A percentile compares a stretch with the other conserved stretches of the same genome.
phyloP scores from a whole-genome alignment of 2,797 vertebrate genomes.

The Etheostoma nigrum region DNA sequence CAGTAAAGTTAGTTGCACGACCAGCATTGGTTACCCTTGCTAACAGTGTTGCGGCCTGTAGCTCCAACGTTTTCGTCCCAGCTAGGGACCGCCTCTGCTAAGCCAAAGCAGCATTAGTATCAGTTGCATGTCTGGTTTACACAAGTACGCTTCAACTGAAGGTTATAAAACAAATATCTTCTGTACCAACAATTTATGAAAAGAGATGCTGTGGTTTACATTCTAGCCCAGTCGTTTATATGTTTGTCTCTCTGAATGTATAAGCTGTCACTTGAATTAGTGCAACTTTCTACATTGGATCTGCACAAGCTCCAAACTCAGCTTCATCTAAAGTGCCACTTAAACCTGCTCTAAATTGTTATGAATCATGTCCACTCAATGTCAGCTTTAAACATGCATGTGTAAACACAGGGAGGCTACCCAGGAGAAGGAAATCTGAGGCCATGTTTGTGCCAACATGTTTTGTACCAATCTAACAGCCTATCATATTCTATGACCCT shows the following conservation, averaged over 20 bases:
- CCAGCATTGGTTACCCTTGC: background rate
- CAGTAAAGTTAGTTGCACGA: background rate
- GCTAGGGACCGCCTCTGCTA: background rate
- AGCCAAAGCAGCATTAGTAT: background rate
- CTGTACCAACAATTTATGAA: background rate
- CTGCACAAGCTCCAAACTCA: constrained; percentile 32
- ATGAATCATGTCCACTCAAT: constrained; percentile 22
- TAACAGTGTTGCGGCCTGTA: background rate
- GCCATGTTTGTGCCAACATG: background rate
- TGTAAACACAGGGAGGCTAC: constrained; percentile 14
- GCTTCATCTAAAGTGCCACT: constrained; percentile 36
- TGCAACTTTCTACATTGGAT: constrained; percentile 7
- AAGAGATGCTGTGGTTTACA: background rate
- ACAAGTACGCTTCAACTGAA: background rate
- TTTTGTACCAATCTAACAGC: background rate
- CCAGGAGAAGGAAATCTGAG: background rate
- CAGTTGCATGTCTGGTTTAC: constrained; percentile 16
- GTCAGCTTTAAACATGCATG: constrained; percentile 12
- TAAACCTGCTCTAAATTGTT: constrained; percentile 20
- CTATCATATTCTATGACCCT: too few species aligned
- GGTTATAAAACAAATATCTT: too few species aligned
- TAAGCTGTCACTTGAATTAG: constrained; percentile 15
- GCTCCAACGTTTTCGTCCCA: background rate
- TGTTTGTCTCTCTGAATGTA: constrained; percentile 9
- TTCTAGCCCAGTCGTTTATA: background rate